These are phyloP conservation scores for Alethe castanea DNA, from an alignment of 2,113 vertebrate species.

Conservation along the genomic window DNA sequence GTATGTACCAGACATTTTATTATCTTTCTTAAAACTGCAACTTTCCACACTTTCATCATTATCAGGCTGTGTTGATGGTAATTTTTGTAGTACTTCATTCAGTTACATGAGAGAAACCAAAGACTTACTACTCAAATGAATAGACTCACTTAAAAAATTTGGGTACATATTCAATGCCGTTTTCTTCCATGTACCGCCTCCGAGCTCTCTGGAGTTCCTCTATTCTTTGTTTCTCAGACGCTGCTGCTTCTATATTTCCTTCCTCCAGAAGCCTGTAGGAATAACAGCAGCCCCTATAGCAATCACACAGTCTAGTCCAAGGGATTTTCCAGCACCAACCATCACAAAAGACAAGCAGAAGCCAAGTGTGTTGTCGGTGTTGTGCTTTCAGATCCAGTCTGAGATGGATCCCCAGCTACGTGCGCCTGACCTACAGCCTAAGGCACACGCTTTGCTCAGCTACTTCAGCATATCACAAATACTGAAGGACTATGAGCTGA, in stretches of 20 bases:
- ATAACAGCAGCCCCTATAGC: conserved; percentile 26
- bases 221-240: conserved; percentile 91
- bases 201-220: conserved; percentile 91
- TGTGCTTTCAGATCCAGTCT: not conserved
- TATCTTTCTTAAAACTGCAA: not conserved
- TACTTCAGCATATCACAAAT: not conserved
- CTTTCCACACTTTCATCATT: not conserved
- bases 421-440: not conserved
- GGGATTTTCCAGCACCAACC: not conserved
- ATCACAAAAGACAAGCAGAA: not conserved
- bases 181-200: conserved; percentile 91
- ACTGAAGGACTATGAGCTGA: not conserved
- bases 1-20: not conserved
- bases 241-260: conserved; percentile 89
- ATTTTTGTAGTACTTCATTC: not conserved
- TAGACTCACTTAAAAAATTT: conserved; percentile 94
- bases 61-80: not conserved
- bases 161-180: conserved; percentile 86
- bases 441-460: not conserved
- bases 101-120: not conserved
- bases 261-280: conserved; percentile 86
- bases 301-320: not conserved
- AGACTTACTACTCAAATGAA: not conserved
- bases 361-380: not conserved
- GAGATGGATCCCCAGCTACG: not conserved